Percentiles rank a stretch among this genome's conserved stretches.
Evolutionary conservation across 1,140 invertebrate species (phyloP).

Genomic region (Bicyclus anynana): DNA sequence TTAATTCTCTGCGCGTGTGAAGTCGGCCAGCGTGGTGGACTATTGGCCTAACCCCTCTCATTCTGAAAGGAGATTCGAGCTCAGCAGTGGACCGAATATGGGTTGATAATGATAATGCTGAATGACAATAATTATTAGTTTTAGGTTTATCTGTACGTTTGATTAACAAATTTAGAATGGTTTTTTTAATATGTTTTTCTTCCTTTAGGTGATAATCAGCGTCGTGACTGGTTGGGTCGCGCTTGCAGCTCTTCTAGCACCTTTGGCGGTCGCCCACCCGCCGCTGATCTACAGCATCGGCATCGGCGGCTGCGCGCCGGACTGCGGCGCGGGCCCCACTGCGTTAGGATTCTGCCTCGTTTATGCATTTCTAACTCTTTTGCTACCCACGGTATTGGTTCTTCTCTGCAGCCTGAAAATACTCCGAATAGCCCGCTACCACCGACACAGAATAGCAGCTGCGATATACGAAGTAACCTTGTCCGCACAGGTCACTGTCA

Average conservation of each 20-base stretch:
- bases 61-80: too few species aligned
- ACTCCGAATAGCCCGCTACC: slow-evolving; percentile 87
- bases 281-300: slow-evolving; percentile 75
- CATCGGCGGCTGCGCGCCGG: slow-evolving; percentile 81
- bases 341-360: slow-evolving; percentile 80
- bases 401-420: slow-evolving; percentile 86
- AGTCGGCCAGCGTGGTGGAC: too few species aligned
- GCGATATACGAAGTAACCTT: slow-evolving; percentile 91
- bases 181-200: not conserved
- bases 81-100: too few species aligned
- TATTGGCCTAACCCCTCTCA: too few species aligned
- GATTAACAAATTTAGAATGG: too few species aligned
- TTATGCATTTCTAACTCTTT: slow-evolving; percentile 81
- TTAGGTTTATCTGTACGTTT: too few species aligned
- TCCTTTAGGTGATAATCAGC: slow-evolving; percentile 73
- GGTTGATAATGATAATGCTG: too few species aligned
- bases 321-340: slow-evolving; percentile 79
- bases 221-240: slow-evolving; percentile 76
- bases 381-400: slow-evolving; percentile 83
- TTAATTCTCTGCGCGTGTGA: too few species aligned
- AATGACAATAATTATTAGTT: too few species aligned
- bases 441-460: slow-evolving; percentile 88
- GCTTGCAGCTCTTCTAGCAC: slow-evolving; percentile 72
- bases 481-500: slow-evolving; percentile 89
- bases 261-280: slow-evolving; percentile 76